Evolutionary conservation across 2,113 vertebrate genomes (phyloP).

Genomic region (Anoplopoma fimbria): DNA sequence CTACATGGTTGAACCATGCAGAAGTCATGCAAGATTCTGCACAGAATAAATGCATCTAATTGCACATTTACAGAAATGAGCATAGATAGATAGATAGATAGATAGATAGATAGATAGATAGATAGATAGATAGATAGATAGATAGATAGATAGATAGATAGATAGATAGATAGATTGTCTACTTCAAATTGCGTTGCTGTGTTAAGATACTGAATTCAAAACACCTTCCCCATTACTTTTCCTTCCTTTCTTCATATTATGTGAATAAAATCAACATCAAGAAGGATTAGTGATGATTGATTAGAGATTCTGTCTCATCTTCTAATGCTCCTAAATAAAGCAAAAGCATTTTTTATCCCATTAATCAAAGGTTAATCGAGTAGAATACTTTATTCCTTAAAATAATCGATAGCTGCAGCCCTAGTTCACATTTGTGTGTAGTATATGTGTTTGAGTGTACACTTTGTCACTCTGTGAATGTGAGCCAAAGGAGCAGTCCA

Average conservation of each 20-base stretch:
- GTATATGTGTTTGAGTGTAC: neutral
- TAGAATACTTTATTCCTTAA: neutral
- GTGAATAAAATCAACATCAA: no score
- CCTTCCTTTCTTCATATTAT: neutral
- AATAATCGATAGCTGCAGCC: neutral
- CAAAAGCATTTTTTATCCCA: neutral
- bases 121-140: neutral
- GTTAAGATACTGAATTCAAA: neutral
- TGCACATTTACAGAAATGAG: conserved; percentile 17
- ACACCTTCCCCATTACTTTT: neutral
- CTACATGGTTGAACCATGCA: neutral
- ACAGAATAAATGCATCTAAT: neutral
- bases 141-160: neutral
- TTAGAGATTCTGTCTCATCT: no score
- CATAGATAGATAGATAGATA: neutral
- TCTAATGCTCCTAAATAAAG: no score
- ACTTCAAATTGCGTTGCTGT: neutral
- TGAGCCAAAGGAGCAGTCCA: conserved; percentile 65
- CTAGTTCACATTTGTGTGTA: neutral
- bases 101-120: neutral
- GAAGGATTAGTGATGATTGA: no score
- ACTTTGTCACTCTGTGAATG: conserved; percentile 42
- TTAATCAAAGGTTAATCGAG: neutral
- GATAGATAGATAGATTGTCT: neutral
- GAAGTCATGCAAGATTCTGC: neutral